phyloP scores from a whole-genome alignment of 2,113 vertebrate species.

The Eleginops maclovinus region DNA sequence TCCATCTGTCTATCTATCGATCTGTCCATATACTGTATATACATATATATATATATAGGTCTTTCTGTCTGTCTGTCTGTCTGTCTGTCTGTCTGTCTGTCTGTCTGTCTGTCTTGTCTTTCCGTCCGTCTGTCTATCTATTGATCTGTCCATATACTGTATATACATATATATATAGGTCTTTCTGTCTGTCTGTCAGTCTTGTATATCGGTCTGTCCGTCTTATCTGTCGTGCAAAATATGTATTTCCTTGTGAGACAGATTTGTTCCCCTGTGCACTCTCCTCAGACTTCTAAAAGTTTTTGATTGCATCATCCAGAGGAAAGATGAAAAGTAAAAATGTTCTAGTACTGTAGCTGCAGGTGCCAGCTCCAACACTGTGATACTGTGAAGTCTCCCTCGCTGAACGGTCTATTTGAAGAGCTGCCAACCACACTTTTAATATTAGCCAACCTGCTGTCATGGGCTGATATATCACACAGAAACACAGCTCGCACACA shows the following conservation, averaged over 20 bases:
- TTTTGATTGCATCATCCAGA: conserved; percentile 27
- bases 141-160: too few relatives aligned
- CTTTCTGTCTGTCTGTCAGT: neutral
- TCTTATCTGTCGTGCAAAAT: neutral
- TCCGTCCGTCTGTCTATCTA: too few relatives aligned
- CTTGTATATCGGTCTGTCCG: neutral
- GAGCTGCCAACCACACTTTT: conserved; percentile 70
- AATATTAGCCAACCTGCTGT: conserved; percentile 68
- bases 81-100: too few relatives aligned
- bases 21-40: too few relatives aligned
- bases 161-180: too few relatives aligned
- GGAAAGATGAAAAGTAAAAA: conserved; percentile 40
- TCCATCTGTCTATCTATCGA: too few relatives aligned
- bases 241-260: neutral
- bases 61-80: too few relatives aligned
- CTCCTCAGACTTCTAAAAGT: conserved; percentile 45
- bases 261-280: neutral
- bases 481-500: conserved; percentile 20
- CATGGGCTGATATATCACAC: conserved; percentile 59
- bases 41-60: too few relatives aligned
- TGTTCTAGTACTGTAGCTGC: conserved; percentile 32
- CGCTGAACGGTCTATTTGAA: conserved; percentile 66
- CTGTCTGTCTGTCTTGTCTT: too few relatives aligned
- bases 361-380: conserved; percentile 52
- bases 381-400: conserved; percentile 55